Conservation (phyloP, 2,888 invertebrate genomes). For the Halictus ligatus region DNA sequence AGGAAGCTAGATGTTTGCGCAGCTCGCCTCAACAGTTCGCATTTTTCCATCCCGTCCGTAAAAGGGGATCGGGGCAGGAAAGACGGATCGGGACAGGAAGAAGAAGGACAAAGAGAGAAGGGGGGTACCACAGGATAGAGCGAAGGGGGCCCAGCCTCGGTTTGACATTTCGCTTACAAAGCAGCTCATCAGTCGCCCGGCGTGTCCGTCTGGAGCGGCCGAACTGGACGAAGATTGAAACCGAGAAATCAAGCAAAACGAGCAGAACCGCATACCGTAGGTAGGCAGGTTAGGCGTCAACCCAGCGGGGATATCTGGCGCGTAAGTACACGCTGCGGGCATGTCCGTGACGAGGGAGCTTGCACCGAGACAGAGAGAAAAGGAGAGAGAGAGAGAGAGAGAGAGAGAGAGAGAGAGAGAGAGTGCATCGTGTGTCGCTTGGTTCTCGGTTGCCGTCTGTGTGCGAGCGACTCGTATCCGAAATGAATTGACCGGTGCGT, state of each 20-base stretch:
- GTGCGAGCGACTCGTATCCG: slow-evolving; percentile 58
- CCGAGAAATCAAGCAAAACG: slow-evolving; percentile 69
- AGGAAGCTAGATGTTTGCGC: not conserved
- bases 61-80: not conserved
- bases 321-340: slow-evolving; percentile 70
- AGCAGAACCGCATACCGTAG: slow-evolving; percentile 58
- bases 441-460: not conserved
- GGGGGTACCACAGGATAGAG: not conserved
- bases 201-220: slow-evolving; percentile 55
- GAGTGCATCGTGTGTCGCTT: not conserved
- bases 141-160: slow-evolving; percentile 21
- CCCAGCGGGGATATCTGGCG: slow-evolving; percentile 72
- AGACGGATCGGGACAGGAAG: not conserved
- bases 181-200: slow-evolving; percentile 58
- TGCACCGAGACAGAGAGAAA: slow-evolving; percentile 31
- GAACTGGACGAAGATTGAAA: slow-evolving; percentile 68
- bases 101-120: not conserved
- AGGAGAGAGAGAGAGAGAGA: not conserved
- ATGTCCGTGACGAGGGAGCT: slow-evolving; percentile 54
- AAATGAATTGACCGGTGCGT: slow-evolving; percentile 79
- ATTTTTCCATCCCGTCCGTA: slow-evolving; percentile 38
- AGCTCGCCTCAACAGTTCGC: slow-evolving; percentile 13
- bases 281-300: slow-evolving; percentile 71
- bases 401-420: not conserved
- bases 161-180: slow-evolving; percentile 62